Evolutionary conservation across 2,797 vertebrate genomes (phyloP), one percentile per base, ranked within the genome.

Genomic region (Eulemur mongoz): DNA sequence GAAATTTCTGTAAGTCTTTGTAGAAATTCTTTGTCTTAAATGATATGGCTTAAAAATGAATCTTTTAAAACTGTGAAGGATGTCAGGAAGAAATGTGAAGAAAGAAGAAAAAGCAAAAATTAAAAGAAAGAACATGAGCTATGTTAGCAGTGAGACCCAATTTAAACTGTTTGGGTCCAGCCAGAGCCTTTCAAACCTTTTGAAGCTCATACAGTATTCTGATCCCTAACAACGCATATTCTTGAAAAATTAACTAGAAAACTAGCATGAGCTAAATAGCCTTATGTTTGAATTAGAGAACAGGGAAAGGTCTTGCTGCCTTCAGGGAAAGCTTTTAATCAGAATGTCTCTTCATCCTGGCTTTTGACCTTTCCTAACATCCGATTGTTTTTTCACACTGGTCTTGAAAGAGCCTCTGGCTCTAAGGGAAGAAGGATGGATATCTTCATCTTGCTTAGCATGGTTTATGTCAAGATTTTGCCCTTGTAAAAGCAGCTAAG

Each of bases 171-270:
- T 86, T 91, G 81, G 94, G 73, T 73, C 70, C 80, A 96, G 69
- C 27, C 40, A 61, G 67, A 63, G 13, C 32, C 73, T 93, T 93
- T 84, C n/a, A 79, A 43, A 63, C 30, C 84, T 67, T 98, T 84
- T 96, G 91, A 97, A 95, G 92, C 73, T 59, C 48, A 4, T 50
- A 45, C 69, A 80, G 57, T 40, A 72, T 92, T 93, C 93, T 94
- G 95, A 98, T 94, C 88, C 73, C 81, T 96, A 89, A 81, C 81
- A 89, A 88, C 84, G 91, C 35, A 79, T 65, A 89, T 92, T 94
- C 96, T 97, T 97, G 90, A 97, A 97, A 98, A 97, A 96, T 97
- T 96, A 96, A 94, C 93, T 92, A 89, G 95, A 80, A 97, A 96
- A 89, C 92, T 94, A 91, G 90, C 88, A 83, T 79, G 94, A 94